Conservation (phyloP, 2,113 vertebrate genomes). For the Hyaena hyaena region DNA sequence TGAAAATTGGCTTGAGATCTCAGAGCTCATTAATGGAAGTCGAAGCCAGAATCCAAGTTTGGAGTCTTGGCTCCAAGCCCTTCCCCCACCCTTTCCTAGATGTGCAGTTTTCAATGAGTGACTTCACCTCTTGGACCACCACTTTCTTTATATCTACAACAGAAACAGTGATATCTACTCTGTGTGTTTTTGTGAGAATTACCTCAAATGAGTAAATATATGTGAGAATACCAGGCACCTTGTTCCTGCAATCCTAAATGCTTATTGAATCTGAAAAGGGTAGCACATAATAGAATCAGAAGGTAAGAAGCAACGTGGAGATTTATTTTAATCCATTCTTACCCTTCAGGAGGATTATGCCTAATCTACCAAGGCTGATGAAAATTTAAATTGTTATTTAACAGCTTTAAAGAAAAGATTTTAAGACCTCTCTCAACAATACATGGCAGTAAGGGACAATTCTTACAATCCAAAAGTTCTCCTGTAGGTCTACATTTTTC, state of each 20-base stretch:
- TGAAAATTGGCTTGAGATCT: background rate
- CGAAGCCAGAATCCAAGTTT: background rate
- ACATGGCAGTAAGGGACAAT: background rate
- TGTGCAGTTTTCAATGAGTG: background rate
- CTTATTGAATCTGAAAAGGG: background rate
- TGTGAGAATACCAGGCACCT: background rate
- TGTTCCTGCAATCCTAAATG: background rate
- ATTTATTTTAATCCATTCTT: constrained; percentile 55
- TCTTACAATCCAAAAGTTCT: constrained; percentile 12
- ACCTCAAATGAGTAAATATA: background rate
- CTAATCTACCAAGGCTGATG: constrained; percentile 7
- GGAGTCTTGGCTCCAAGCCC: background rate
- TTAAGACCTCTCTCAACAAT: background rate
- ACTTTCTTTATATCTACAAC: background rate
- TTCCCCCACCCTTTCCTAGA: background rate
- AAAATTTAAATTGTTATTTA: constrained; percentile 23
- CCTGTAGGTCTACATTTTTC: background rate
- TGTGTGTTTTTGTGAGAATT: background rate
- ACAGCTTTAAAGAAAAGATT: constrained; percentile 33
- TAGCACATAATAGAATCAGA: background rate
- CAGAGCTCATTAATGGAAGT: background rate
- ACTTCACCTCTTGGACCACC: background rate
- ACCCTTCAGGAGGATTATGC: background rate
- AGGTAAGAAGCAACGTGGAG: background rate
- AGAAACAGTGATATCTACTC: background rate